Evolutionary conservation across 2,113 vertebrate genomes (phyloP), one percentile per base, ranked within the genome.

Genomic region (Clarias batrachus): DNA sequence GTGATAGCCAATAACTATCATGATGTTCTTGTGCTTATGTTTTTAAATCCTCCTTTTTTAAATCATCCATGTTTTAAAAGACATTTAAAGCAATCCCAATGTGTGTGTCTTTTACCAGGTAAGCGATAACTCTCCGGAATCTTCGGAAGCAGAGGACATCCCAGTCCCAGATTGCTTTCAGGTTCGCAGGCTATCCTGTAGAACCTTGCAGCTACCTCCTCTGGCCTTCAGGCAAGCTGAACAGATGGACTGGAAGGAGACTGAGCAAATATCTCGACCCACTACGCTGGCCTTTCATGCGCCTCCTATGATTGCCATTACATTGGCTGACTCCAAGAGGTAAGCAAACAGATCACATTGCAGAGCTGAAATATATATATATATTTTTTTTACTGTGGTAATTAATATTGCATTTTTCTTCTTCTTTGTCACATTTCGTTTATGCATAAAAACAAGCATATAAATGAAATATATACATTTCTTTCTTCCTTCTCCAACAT

Each of bases 231-330:
- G 96, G 21, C 78, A 33, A 86, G 84, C 96, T 68, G 96, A 97
- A 73, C 96, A 96, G 91, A 87, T 92, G 25, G 95, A 96, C 19
- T 94, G 94, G 94, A 95, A 90, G 87, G 96, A 96, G 48, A 74
- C 71, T 0, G 96, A 96, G 48, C 89, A 54, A 57, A 77, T 94
- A 4, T 80, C 92, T 74, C 92, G 96, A 77, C 95, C 96, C 0
- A 95, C 89, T 0, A 95, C 94, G 37, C 94, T 97, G 83, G 94
- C 95, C 0, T 85, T 96, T 86, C 95, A 94, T 90, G 94, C 91
- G 33, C 93, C 95, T 86, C 96, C 96, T 0, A 88, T 96, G 88
- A 97, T 97, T 85, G 96, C 96, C 57, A 96, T 97, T 88, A 97
- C 96, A 10, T 92, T 96, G 30, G 95, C 94, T 0, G 96, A 97